Evolutionary conservation across 1,140 invertebrate genomes (phyloP), one percentile per base, ranked within the genome.

Genomic region (Gryon sp.): DNA sequence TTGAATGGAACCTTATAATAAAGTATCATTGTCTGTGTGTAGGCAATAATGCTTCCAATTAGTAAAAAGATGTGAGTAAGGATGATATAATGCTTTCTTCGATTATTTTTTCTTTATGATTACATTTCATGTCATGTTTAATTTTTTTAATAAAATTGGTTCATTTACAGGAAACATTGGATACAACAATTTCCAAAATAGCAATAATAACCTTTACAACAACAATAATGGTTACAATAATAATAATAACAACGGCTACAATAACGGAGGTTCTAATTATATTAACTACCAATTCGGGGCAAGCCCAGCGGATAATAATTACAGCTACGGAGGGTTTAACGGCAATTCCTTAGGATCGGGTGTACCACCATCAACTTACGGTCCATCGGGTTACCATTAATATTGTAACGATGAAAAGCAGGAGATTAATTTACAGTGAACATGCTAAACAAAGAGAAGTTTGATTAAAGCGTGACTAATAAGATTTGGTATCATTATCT

Each of bases 351-450:
- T 83, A 41, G 78, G 77, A 16, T 84, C 79, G 20, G 60, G 57
- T 62, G 80, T 72, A 53, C 85, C 89, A 2, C 83, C 87, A n/a
- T 81, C 89, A 0, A 83, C 83, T 0, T 92, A 92, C 46, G 91
- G 90, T 55, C 88, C 90, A 4, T 88, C 90, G 15, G 80, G 80
- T 24, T 91, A 90, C 78, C 89, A 90, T 52, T 90, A 83, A 73
- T 57, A 57, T 57, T 32, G 59, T 46, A 72, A 60, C 52, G 63
- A 55, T 45, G 48, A 74, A 63, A 19, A 32, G 41, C 40, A 36
- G 36, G 59, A 62, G 46, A 20, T 59, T 59, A 65, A 59, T 74
- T 65, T 41, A 36, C 43, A 12, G 34, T 18, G 28, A 57, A 48
- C 41, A 12, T 19, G 34, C 55, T 14, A 32, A 14, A 19, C 41